A percentile compares a stretch with the other conserved stretches of the same genome.
These are phyloP conservation scores for Drosophila mimetica DNA, from an alignment of 2,888 invertebrate genomes.

Conservation along the genomic window DNA sequence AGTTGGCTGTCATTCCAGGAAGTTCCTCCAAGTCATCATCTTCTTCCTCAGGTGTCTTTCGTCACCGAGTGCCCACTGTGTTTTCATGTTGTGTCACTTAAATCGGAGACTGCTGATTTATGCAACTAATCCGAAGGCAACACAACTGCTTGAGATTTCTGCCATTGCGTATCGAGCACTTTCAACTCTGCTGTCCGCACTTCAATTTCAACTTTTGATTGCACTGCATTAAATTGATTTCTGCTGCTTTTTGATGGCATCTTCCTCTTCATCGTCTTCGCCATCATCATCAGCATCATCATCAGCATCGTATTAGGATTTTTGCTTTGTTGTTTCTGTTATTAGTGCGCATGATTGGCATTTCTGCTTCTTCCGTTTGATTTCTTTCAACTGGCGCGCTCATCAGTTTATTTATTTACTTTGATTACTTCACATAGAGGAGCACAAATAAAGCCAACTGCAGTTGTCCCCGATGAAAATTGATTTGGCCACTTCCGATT, in stretches of 20 bases:
- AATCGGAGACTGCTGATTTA: slow-evolving; percentile 15
- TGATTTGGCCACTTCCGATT: slow-evolving; percentile 50
- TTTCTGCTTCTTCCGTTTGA: slow-evolving; percentile 51
- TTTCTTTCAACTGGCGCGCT: slow-evolving; percentile 60
- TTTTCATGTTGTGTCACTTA: slow-evolving; percentile 20
- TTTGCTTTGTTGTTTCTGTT: slow-evolving; percentile 48
- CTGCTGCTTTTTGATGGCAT: slow-evolving; percentile 51
- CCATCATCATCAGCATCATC: slow-evolving; percentile 22
- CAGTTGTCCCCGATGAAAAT: slow-evolving; percentile 55
- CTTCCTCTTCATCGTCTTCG: slow-evolving; percentile 3
- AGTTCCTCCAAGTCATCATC: slow-evolving; percentile 13
- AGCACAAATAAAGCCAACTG: slow-evolving; percentile 12
- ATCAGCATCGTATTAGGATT: slow-evolving; percentile 31
- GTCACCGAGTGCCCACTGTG: slow-evolving; percentile 9
- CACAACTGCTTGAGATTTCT: slow-evolving; percentile 30
- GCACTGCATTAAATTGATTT: slow-evolving; percentile 79
- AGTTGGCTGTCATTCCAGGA: slow-evolving; percentile 16
- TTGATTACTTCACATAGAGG: slow-evolving; percentile 70
- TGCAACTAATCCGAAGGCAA: slow-evolving; percentile 34
- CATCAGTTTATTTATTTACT: slow-evolving; percentile 71
- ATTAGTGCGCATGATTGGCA: slow-evolving; percentile 79
- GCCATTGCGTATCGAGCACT: slow-evolving; percentile 43
- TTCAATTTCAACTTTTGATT: slow-evolving; percentile 74
- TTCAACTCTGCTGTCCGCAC: slow-evolving; percentile 52
- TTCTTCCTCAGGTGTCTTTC: slow-evolving; percentile 11